These are phyloP conservation scores for Chinchilla lanigera DNA, from an alignment of 2,113 vertebrate species.

Conservation along the genomic window DNA sequence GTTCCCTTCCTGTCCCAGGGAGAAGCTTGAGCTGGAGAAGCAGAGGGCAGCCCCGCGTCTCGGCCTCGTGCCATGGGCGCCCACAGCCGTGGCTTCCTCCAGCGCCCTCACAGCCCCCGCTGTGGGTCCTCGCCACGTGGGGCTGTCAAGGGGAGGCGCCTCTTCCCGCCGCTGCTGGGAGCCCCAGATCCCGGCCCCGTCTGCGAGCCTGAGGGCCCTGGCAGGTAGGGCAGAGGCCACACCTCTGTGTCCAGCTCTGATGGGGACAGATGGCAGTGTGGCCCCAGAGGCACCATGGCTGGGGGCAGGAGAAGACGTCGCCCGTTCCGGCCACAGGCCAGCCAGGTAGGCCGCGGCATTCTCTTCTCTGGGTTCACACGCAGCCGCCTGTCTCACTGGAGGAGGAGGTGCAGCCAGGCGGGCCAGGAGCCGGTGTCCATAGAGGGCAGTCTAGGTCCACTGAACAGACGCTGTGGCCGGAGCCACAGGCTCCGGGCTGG, in stretches of 20 bases:
- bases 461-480: neutral
- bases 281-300: neutral
- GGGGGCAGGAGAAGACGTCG: neutral
- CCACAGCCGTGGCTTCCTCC: neutral
- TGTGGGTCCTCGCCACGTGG: too few relatives aligned
- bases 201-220: neutral
- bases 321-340: neutral
- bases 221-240: too few relatives aligned
- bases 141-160: neutral
- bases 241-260: neutral
- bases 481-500: neutral
- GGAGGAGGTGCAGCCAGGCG: neutral
- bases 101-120: neutral
- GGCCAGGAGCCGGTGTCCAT: constrained; percentile 69
- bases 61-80: neutral
- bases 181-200: neutral
- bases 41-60: too few relatives aligned
- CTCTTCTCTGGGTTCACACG: accelerated
- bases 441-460: constrained; percentile 85
- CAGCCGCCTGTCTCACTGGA: neutral
- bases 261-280: too few relatives aligned
- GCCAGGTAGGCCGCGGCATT: neutral
- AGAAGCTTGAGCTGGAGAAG: too few relatives aligned
- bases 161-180: neutral
- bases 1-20: too few relatives aligned